Base-by-base conservation (phyloP, 2,888 invertebrate species). In the Troides oblongomaculatus region DNA sequence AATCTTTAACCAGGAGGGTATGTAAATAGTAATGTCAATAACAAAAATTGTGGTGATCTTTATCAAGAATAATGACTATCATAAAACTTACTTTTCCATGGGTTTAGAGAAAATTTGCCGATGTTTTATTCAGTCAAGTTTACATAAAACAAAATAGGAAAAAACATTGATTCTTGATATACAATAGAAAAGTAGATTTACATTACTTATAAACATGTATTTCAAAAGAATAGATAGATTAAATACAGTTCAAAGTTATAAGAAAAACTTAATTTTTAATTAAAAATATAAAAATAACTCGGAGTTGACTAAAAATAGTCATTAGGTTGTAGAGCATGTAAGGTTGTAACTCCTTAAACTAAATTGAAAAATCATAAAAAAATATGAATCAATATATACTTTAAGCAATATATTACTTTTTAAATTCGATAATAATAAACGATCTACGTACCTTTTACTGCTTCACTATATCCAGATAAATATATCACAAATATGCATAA, bases 401-500 rank as follows among this genome's bases (percentile, higher is more conserved):
- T 30, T 30, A 30, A 30, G 0, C 30, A 30, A 30, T 39, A 10
- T 39, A 39, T 8, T 39, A 10, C 8, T 39, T 10, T 10, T 39
- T 39, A 39, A 39, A 10, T 4, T 10, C 7, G 8, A 10, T 1
- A 39, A 39, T 39, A 39, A 7, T 30, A 30, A 39, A 1, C 7
- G 10, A 39, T 8, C 12, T 50, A n/a, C 53, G 73, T 78, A 79
- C 80, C 82, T 73, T 81, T 75, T 36, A 74, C 57, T 18, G 69
- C 74, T 66, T 77, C 78, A 72, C 71, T 79, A 23, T 76, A 74
- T 43, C 80, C 78, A 23, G 82, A 82, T 72, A 78, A 76, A 72
- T 81, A 81, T 60, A 81, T 73, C 77, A 83, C 79, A 72, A 85
- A 70, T 67, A 86, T 76, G 77, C 76, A 79, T 64, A 77, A 79